Percentiles rank a stretch among this genome's conserved stretches.
Evolutionary conservation across 2,113 vertebrate species (phyloP).

Genomic region (Neoarius graeffei): DNA sequence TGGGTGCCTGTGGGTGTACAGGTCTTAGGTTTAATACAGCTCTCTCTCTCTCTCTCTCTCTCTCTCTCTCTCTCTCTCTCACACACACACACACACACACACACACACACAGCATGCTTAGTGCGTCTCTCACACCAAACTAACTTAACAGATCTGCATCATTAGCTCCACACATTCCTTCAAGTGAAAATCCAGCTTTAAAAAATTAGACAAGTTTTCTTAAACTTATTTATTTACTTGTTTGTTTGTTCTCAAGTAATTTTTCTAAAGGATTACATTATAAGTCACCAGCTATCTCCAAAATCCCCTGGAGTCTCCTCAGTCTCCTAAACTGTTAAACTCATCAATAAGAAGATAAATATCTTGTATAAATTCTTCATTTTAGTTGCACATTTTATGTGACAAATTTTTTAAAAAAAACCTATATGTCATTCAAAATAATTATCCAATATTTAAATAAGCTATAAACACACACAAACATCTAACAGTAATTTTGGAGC

Average conservation of each 20-base stretch:
- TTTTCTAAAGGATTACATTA: background rate
- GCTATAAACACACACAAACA: background rate
- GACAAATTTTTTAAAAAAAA: too few relatives aligned
- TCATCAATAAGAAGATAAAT: background rate
- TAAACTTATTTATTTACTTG: background rate
- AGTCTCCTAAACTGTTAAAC: background rate
- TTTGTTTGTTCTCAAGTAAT: background rate
- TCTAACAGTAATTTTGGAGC: background rate
- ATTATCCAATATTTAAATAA: background rate
- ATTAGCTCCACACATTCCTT: background rate
- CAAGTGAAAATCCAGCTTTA: background rate
- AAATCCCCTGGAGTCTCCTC: background rate
- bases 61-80: too few relatives aligned
- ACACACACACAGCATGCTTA: background rate
- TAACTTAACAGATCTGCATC: background rate
- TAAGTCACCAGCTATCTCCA: background rate
- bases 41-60: too few relatives aligned
- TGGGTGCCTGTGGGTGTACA: slow-evolving; percentile 78
- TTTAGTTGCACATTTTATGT: background rate
- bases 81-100: background rate
- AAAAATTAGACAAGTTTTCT: too few relatives aligned
- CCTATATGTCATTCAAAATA: background rate
- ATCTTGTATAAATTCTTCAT: background rate
- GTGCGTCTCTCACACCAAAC: background rate
- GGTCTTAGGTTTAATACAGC: background rate